A percentile compares a stretch with the other conserved stretches of the same genome.
phyloP scores from a whole-genome alignment of 2,888 invertebrate genomes.

The Ophonus ardosiacus region DNA sequence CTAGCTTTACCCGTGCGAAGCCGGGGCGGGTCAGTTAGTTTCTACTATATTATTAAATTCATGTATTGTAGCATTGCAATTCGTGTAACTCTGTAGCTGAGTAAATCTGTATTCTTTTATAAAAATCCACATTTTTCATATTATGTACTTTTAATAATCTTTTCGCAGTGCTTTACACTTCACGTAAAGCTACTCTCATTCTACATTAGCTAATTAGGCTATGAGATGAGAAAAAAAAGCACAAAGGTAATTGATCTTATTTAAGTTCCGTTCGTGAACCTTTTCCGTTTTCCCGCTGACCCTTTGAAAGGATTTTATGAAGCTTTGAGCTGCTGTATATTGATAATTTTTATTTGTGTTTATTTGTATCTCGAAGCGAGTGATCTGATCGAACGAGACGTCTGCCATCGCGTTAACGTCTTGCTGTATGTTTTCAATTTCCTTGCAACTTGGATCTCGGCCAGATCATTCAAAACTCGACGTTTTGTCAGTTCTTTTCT shows the following conservation, averaged over 20 bases:
- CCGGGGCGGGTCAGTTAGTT: no score
- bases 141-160: background rate
- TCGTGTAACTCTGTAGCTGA: no score
- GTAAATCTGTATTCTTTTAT: background rate
- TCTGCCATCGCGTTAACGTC: slow-evolving; percentile 44
- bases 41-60: no score
- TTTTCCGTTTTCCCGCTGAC: background rate
- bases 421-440: slow-evolving; percentile 59
- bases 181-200: background rate
- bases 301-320: background rate
- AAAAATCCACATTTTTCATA: background rate
- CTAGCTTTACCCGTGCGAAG: no score
- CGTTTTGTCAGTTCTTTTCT: slow-evolving; percentile 49
- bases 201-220: background rate
- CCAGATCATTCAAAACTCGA: slow-evolving; percentile 55
- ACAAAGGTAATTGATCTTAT: background rate
- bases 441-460: slow-evolving; percentile 35
- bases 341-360: slow-evolving; percentile 44
- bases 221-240: background rate
- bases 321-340: slow-evolving; percentile 27
- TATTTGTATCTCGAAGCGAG: slow-evolving; percentile 25
- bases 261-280: background rate
- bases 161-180: background rate
- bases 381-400: slow-evolving; percentile 18
- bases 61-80: no score